Base-by-base conservation (phyloP, 1,140 invertebrate species). In the Neodiprion virginianus region DNA sequence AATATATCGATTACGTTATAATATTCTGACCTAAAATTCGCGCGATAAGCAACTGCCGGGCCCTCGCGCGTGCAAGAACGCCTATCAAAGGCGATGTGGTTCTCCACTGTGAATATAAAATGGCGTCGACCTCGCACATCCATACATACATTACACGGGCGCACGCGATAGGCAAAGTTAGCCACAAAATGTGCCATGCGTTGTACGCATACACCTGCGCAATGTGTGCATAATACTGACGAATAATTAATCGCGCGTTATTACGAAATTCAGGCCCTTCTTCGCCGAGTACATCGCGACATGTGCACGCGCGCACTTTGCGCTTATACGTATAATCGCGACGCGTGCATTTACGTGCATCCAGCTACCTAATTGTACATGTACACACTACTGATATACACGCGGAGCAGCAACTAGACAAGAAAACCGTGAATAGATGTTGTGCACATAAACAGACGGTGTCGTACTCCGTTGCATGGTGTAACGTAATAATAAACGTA, bases 1-100 rank as follows among this genome's bases (percentile, higher is more conserved):
- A 61, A 61, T 61, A 61, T 61, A 61, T 61, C 53, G 53, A 61
- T 61, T 61, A 61, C 53, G 53, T 61, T 61, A 61, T 17, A 61
- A 61, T 61, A 61, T 61, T 61, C 53, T 61, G 53, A 61, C 53
- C 53, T 61, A 61, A 61, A 61, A 61, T 61, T 61, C 53, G 53
- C 53, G 53, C 53, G 53, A 61, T 61, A 61, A 61, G 11, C 28
- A 17, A 17, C 53, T 61, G 28, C 28, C 53, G 53, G n/a, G 53
- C 11, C 53, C 53, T 17, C n/a, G 3, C 11, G 53, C 53, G 53
- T 17, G 53, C 53, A 17, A 61, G 3, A 12, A 61, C 53, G 53
- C 53, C 11, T 61, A 61, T 61, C 53, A 61, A 61, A 61, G 53
- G 8, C 53, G n/a, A 4, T 17, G 53, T 61, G 53, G 11, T 12